Percentiles rank a stretch among this genome's conserved stretches.
phyloP scores from a whole-genome alignment of 2,888 invertebrate species.

The Marronus borbonicus region DNA sequence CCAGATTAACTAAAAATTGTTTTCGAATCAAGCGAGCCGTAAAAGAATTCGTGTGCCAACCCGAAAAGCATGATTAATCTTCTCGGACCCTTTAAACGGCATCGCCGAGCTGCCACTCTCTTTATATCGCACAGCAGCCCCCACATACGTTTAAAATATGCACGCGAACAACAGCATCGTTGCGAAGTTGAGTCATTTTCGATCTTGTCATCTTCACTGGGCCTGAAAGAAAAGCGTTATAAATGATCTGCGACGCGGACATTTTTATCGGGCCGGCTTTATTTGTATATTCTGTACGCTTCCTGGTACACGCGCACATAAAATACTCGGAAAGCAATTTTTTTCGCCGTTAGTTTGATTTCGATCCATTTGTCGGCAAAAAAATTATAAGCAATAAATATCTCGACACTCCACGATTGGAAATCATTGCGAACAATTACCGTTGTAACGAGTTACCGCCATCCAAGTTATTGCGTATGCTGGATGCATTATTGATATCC shows the following conservation, averaged over 20 bases:
- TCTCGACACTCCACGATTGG: slow-evolving; percentile 2
- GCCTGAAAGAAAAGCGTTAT: slow-evolving; percentile 31
- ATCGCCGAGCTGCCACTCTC: no score
- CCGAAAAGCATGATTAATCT: neutral
- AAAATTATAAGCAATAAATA: slow-evolving; percentile 16
- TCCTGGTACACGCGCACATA: slow-evolving; percentile 27
- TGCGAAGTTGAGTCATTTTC: slow-evolving; percentile 30
- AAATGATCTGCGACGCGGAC: slow-evolving; percentile 38
- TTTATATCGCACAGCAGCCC: slow-evolving; percentile 10
- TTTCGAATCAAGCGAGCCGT: slow-evolving; percentile 27
- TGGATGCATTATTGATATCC: slow-evolving; percentile 19
- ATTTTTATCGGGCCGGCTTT: slow-evolving; percentile 38
- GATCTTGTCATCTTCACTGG: slow-evolving; percentile 40
- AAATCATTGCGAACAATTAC: neutral
- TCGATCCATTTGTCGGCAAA: neutral
- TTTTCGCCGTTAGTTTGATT: neutral
- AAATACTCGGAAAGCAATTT: slow-evolving; percentile 8
- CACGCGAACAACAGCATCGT: neutral
- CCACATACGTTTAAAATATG: slow-evolving; percentile 16
- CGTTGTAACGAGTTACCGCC: slow-evolving; percentile 4
- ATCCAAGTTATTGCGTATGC: slow-evolving; percentile 2
- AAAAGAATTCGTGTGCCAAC: slow-evolving; percentile 13
- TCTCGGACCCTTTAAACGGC: neutral
- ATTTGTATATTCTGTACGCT: slow-evolving; percentile 27
- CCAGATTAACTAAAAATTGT: slow-evolving; percentile 31